Evolutionary conservation across 2,888 invertebrate genomes (phyloP).

Genomic region (Conomelus anceps): DNA sequence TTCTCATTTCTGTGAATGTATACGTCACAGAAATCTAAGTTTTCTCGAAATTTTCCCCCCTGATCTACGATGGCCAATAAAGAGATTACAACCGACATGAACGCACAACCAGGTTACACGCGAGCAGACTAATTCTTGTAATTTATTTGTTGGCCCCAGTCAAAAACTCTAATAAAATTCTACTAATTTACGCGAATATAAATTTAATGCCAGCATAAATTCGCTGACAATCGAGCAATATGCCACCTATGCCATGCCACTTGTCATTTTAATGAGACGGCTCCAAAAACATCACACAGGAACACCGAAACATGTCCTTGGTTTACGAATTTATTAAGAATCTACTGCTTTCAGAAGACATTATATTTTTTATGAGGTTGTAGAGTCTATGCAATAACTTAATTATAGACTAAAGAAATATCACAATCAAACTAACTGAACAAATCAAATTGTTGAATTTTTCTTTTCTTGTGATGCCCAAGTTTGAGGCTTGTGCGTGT

Average conservation of each 20-base stretch:
- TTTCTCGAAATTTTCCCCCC: neutral
- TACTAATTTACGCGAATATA: neutral
- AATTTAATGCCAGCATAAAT: neutral
- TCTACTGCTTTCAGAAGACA: too few species aligned
- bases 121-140: neutral
- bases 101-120: neutral
- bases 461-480: too few species aligned
- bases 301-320: neutral
- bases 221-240: neutral
- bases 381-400: too few species aligned
- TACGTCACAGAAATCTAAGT: neutral
- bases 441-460: too few species aligned
- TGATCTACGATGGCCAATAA: neutral
- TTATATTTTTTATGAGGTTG: too few species aligned
- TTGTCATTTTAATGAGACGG: neutral
- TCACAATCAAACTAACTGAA: too few species aligned
- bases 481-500: too few species aligned
- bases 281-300: neutral
- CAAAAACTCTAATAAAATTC: neutral
- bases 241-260: neutral
- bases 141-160: neutral
- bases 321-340: neutral
- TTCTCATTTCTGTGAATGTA: too few species aligned
- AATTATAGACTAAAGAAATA: too few species aligned
- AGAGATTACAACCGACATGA: neutral